Evolutionary conservation across 2,888 invertebrate genomes (phyloP), one percentile per base, ranked within the genome.

Genomic region (Rhorus exstirpatorius): DNA sequence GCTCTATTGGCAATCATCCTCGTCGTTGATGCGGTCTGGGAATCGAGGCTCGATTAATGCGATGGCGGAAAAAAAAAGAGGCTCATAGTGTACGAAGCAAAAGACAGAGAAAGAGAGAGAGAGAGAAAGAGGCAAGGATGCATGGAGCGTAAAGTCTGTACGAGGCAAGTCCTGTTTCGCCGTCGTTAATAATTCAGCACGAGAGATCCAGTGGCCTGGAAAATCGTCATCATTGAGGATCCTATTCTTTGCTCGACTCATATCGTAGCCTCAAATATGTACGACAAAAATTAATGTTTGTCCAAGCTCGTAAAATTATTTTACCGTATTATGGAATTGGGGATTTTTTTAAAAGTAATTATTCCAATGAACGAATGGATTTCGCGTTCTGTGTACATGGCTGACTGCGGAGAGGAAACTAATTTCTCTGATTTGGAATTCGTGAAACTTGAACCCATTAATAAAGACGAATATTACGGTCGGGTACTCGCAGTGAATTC

Each of bases 71-170:
- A n/a, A n/a, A n/a, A 46, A 49, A 21, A 44, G 21, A 61, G 61
- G n/a, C 21, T 44, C 21, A 21, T 44, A 0, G 19, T 67, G 19
- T 51, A 67, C 12, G 35, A 67, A 51, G 10, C 7, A n/a, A 58
- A 35, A 44, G 41, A 61, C 3, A 31, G 31, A 31, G 6, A 31
- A 6, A 31, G 31, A 31, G 31, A 31, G 6, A 31, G 31, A 31
- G 31, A 31, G 31, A 31, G 6, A 31, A 6, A 31, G 31, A 31
- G 21, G 4, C 24, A 38, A 53, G 35, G 65, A 65, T 58, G 58
- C 80, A 55, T 60, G 53, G 44, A 79, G 71, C 79, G 71, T 79
- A 19, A 76, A 80, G 68, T 58, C 63, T 70, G 53, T 61, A 63
- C 70, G 35, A 75, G 68, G 61, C 38, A 65, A 65, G 38, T 70